Evolutionary conservation across 2,888 invertebrate genomes (phyloP).

Genomic region (Melanostoma scalare): DNA sequence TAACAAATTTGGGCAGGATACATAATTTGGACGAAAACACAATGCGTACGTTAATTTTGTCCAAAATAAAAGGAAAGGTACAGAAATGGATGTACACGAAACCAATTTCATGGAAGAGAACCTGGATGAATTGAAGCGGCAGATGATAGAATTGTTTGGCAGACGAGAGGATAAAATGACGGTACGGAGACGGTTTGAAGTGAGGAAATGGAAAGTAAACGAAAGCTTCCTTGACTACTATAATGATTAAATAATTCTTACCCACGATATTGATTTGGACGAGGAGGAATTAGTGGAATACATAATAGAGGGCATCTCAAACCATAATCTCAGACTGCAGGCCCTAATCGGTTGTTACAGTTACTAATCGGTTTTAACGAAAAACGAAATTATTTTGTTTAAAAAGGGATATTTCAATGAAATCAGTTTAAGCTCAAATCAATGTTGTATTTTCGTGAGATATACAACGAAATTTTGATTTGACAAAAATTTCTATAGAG

Average conservation of each 20-base stretch:
- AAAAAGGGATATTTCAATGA: too few species aligned
- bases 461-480: too few species aligned
- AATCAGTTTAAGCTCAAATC: too few species aligned
- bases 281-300: slow-evolving; percentile 14
- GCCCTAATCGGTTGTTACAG: slow-evolving; percentile 4
- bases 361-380: too few species aligned
- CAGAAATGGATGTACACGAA: slow-evolving; percentile 2
- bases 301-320: background rate
- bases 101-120: background rate
- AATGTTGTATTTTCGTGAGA: too few species aligned
- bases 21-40: slow-evolving; percentile 3
- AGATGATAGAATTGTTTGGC: slow-evolving; percentile 13
- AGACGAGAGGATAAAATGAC: slow-evolving; percentile 20
- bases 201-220: background rate
- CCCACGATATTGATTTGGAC: background rate
- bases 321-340: background rate
- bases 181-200: slow-evolving; percentile 2
- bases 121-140: slow-evolving; percentile 5
- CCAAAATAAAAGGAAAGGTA: background rate
- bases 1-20: background rate
- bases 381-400: too few species aligned
- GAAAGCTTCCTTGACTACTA: slow-evolving; percentile 8
- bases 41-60: background rate
- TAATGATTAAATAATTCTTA: slow-evolving; percentile 2
- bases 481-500: too few species aligned